phyloP scores from a whole-genome alignment of 2,797 vertebrate genomes.

The Tinamus major region DNA sequence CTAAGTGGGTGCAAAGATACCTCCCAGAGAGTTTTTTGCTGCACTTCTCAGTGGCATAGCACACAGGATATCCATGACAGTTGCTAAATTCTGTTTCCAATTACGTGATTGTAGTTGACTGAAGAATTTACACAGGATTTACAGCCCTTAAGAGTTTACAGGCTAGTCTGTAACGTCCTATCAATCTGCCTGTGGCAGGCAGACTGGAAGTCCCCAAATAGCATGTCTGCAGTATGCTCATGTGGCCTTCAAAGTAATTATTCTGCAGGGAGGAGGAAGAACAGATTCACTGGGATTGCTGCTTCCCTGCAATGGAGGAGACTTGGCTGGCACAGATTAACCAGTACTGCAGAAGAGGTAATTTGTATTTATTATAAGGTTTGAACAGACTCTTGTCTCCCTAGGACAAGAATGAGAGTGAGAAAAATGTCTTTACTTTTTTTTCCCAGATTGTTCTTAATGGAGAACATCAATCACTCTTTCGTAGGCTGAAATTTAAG shows the following conservation, averaged over 20 bases:
- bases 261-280: not conserved
- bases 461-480: conserved; percentile 23
- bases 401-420: not conserved
- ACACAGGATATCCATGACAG: not conserved
- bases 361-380: conserved; percentile 49
- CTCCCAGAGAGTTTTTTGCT: fast-evolving
- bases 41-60: not conserved
- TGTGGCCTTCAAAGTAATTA: not conserved
- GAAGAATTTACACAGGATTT: conserved; percentile 19
- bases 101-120: not conserved
- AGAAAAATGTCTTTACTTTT: not conserved
- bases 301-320: not conserved
- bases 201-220: not conserved
- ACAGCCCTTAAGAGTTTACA: not conserved
- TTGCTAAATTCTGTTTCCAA: not conserved
- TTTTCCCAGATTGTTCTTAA: conserved; percentile 16
- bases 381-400: not conserved
- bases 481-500: not conserved
- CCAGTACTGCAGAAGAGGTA: not conserved
- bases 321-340: not conserved
- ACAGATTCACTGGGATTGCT: not conserved
- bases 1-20: not conserved
- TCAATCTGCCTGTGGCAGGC: not conserved
- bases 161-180: not conserved
- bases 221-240: not conserved